phyloP scores from a whole-genome alignment of 2,113 vertebrate species.

The Daboia siamensis region DNA sequence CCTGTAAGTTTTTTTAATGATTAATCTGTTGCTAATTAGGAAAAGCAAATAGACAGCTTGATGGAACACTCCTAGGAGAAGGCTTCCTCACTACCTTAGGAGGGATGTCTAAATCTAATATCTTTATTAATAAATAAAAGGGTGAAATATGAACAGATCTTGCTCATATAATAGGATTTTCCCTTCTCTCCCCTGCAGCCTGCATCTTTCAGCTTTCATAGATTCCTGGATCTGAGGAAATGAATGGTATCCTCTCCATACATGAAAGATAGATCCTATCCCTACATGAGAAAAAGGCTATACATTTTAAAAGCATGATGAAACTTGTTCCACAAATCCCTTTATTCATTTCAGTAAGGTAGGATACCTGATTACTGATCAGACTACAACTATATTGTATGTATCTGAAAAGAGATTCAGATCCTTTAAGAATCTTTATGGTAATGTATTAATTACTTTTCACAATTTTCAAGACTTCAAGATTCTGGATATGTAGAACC shows the following conservation, averaged over 20 bases:
- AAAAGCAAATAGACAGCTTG: constrained; percentile 22
- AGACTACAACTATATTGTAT: neutral
- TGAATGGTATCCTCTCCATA: neutral
- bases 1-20: constrained; percentile 17
- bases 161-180: neutral
- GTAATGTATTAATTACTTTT: neutral
- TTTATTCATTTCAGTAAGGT: neutral
- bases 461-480: neutral
- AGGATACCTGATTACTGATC: neutral
- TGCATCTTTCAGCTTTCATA: neutral
- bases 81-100: constrained; percentile 1
- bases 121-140: neutral
- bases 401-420: neutral
- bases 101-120: neutral
- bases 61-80: constrained; percentile 23
- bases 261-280: neutral
- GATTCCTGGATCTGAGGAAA: neutral
- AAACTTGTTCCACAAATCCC: neutral
- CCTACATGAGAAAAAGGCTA: neutral
- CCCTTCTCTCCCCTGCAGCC: neutral
- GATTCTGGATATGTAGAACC: neutral
- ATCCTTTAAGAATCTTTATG: neutral
- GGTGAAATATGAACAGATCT: neutral
- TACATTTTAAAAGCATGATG: neutral
- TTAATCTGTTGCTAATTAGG: constrained; percentile 34